Evolutionary conservation across 2,888 invertebrate species (phyloP).

Genomic region (Calameuta pallipes): DNA sequence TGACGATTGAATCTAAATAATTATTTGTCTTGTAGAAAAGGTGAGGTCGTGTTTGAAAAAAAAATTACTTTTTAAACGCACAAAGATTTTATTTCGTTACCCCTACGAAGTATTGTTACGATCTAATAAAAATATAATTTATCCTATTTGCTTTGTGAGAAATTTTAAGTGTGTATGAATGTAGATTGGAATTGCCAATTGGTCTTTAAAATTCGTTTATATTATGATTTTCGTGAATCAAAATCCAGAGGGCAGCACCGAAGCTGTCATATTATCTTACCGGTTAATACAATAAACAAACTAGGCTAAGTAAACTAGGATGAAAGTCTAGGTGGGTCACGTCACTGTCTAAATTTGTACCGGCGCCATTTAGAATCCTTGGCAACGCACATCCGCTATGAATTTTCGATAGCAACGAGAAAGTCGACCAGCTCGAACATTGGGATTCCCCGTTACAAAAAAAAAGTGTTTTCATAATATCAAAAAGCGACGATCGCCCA

Average conservation of each 20-base stretch:
- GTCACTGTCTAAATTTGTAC: background rate
- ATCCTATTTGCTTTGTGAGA: background rate
- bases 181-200: background rate
- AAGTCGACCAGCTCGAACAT: too few relatives aligned
- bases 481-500: too few relatives aligned
- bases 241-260: background rate
- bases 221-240: background rate
- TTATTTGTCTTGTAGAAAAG: too few relatives aligned
- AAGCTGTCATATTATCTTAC: background rate
- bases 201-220: background rate
- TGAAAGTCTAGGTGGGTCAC: background rate
- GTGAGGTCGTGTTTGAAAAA: too few relatives aligned
- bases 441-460: background rate
- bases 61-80: too few relatives aligned
- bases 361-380: background rate
- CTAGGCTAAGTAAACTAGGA: slow-evolving; percentile 6
- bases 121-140: too few relatives aligned
- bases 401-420: too few relatives aligned
- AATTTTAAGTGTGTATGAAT: background rate
- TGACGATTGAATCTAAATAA: too few relatives aligned
- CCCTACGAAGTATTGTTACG: background rate
- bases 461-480: slow-evolving; percentile 12
- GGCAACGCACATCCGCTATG: background rate
- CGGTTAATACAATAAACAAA: background rate
- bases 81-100: background rate